phyloP scores from a whole-genome alignment of 2,888 invertebrate genomes.

The Ornithoptera priamus region DNA sequence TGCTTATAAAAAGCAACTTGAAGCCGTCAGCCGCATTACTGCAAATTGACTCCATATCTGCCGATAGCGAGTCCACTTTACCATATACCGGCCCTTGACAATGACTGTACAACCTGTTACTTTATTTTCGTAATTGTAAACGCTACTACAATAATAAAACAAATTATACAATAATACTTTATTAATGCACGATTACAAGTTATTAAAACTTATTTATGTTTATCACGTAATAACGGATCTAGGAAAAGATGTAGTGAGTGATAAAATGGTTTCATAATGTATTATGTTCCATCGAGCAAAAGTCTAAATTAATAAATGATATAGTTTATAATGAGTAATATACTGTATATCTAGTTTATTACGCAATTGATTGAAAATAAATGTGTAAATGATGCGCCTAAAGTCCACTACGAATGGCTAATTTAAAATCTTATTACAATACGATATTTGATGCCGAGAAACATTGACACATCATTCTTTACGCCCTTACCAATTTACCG shows the following conservation, averaged over 20 bases:
- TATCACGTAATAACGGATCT: no score
- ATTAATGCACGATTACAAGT: no score
- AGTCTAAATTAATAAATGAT: background rate
- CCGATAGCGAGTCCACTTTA: constrained; percentile 35
- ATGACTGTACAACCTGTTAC: constrained; percentile 32
- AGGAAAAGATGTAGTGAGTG: no score
- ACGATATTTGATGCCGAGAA: constrained; percentile 30
- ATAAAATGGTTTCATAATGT: background rate
- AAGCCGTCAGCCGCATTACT: constrained; percentile 63
- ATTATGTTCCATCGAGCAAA: background rate
- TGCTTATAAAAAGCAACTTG: constrained; percentile 67
- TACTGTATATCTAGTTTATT: background rate
- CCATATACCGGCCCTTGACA: constrained; percentile 40
- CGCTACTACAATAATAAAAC: background rate
- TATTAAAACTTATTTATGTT: no score
- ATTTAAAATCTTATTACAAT: constrained; percentile 32
- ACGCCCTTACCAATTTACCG: constrained; percentile 30
- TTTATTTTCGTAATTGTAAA: constrained; percentile 31
- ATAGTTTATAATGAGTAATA: background rate
- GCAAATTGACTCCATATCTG: constrained; percentile 74
- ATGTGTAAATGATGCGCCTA: constrained; percentile 10
- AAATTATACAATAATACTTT: background rate
- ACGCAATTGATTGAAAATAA: background rate
- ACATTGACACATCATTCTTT: constrained; percentile 28
- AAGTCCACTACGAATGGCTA: constrained; percentile 29